These are phyloP conservation scores for Pseudachorutes palmiensis DNA, from an alignment of 1,140 invertebrate genomes.

Conservation along the genomic window DNA sequence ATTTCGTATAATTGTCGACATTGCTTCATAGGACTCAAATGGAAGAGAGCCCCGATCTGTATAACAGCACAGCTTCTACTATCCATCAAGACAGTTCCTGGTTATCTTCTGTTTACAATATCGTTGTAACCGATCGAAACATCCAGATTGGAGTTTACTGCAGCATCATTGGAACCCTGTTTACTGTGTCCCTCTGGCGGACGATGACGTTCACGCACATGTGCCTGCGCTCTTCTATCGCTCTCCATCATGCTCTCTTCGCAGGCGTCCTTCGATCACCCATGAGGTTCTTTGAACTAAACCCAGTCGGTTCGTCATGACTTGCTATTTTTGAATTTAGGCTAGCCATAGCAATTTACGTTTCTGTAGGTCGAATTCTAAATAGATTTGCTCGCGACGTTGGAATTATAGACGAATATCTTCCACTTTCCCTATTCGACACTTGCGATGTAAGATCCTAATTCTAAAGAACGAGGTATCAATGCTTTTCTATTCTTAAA, in stretches of 20 bases:
- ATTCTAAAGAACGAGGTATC: not conserved
- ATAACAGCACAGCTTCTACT: not conserved
- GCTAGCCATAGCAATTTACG: not conserved
- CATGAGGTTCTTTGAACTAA: constrained; percentile 42
- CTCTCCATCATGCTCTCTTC: not conserved
- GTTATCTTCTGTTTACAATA: constrained; percentile 57
- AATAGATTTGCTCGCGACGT: constrained; percentile 71
- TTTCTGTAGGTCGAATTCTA: constrained; percentile 53
- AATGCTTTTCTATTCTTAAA: not conserved
- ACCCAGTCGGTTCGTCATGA: constrained; percentile 45
- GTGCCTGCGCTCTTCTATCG: constrained; percentile 2
- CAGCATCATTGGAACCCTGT: not conserved
- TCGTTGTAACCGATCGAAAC: constrained; percentile 67
- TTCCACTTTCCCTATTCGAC: constrained; percentile 70
- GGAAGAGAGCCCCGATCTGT: not conserved
- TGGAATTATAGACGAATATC: constrained; percentile 72
- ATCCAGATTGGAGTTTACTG: constrained; percentile 53
- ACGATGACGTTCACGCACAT: not conserved
- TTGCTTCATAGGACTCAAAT: not conserved
- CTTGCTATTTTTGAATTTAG: not conserved
- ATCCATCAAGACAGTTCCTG: not conserved
- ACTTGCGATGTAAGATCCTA: constrained; percentile 41
- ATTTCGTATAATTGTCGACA: not conserved
- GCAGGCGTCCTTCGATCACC: not conserved
- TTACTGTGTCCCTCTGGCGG: not conserved